Base-by-base conservation (phyloP, 1,140 invertebrate genomes). In the Cherax quadricarinatus region DNA sequence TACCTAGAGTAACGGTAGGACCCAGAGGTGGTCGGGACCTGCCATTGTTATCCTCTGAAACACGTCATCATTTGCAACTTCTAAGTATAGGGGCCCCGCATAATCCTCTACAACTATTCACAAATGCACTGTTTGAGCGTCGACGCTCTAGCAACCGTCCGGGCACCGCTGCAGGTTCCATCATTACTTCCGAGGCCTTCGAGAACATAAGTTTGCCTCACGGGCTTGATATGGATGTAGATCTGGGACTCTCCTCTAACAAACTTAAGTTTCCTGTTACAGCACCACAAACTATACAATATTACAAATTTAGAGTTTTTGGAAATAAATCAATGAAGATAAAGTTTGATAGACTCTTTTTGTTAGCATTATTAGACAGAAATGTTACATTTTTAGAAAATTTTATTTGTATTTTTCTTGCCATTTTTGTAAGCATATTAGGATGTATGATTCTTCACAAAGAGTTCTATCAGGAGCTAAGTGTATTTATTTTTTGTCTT, bases 401-500 rank as follows among this genome's bases (percentile, higher is more conserved):
- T n/a, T 95, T 98, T 16, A 95, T 98, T 60, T 97, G 98, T 7
- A 97, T 98, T 81, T 93, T 98, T 10, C 95, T 99, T 78, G 98
- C 98, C 0, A 96, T 98, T n/a, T 94, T 97, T 73, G 98, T 99
- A 0, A 97, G 98, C 0, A 96, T 98, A 78, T 95, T 99, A 73
- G 98, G 98, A 0, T 96, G 98, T 0, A 95, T 97, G 73, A 96
- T 99, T 21, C 96, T 99, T 2, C 97, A 97, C 94, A 96, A 97
- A 62, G 97, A 97, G 53, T 98, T 99, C 94, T 99, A 99, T 95
- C 96, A 97, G 94, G 99, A 99, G 95, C 96, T 99, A 66, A 97
- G 97, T 94, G 97, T 99, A 7, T 98, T 99, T 95, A 96, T 99
- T 92, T 99, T 99, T 95, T 99, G 99, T 95, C 98, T 99, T 94